Base-by-base conservation (phyloP, 2,113 vertebrate species). In the Leuciscus idus region DNA sequence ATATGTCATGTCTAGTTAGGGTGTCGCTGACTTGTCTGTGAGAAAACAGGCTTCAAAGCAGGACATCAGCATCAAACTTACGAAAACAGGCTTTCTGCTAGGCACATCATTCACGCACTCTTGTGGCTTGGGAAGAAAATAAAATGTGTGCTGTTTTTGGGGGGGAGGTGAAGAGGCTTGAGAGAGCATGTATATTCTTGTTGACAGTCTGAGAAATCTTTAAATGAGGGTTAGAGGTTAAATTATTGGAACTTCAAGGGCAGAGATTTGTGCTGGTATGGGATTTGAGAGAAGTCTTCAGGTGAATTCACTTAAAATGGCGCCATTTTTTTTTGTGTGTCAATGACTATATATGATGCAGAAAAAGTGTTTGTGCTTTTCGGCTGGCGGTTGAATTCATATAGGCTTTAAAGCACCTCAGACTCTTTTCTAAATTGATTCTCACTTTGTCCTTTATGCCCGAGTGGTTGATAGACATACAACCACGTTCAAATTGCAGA, bases 11-110 rank as follows among this genome's bases (percentile, higher is more conserved):
- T 62, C 86, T 79, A 87, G 84, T 88, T 86, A 74, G 77, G 70
- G 83, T 78, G 87, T 90, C 85, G 43, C 21, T 50, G 59, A 74
- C 59, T 62, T 70, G 84, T 89, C 87, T 78, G 73, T 87, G 66
- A 70, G 87, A 88, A 90, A 89, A 86, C 10, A 84, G 62, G 90
- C 87, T 92, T 93, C 90, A 94, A 90, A 92, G 87, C 84, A 62
- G 84, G 48, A 52, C 17, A 50, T n/a, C 30, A 79, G 88, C 83
- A 86, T 92, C 86, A 88, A 89, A 91, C 88, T 84, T 55, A 90
- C 87, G 80, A 90, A 89, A 91, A 91, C 91, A 91, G 87, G 82
- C 90, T 84, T 30, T 90, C 23, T 39, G 72, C 75, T 79, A 61
- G 39, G 55, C 19, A 59, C 64, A 73, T 87, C 76, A 72, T 88